phyloP scores from a whole-genome alignment of 2,797 vertebrate genomes.

The Cirrhinus mrigala region DNA sequence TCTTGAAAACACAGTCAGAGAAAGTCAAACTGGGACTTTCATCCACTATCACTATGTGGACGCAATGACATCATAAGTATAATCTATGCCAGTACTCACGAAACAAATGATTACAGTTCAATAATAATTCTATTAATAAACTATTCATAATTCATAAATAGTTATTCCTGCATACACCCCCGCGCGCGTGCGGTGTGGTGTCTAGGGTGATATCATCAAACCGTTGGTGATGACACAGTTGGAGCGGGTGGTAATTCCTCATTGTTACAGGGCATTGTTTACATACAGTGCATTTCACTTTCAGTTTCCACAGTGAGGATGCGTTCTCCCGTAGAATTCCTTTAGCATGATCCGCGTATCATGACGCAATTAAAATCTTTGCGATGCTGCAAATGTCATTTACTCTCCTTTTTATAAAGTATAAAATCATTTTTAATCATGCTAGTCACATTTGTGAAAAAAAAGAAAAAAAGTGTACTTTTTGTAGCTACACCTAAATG shows the following conservation, averaged over 20 bases:
- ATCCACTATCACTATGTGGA: not conserved
- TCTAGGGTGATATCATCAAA: not conserved
- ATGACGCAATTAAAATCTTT: not conserved
- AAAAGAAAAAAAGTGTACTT: too few species aligned
- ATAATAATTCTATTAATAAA: too few species aligned
- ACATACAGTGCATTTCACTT: not conserved
- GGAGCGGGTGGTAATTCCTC: not conserved
- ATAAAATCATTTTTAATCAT: not conserved
- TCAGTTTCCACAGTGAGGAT: not conserved
- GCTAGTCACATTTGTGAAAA: not conserved
- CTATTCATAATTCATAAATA: too few species aligned
- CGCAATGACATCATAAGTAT: not conserved
- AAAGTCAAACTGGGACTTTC: conserved; percentile 1
- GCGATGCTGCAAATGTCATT: too few species aligned
- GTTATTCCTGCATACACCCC: too few species aligned
- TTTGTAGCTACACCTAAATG: not conserved
- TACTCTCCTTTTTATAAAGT: not conserved
- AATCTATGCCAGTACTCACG: not conserved
- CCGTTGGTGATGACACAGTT: not conserved
- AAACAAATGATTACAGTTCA: not conserved
- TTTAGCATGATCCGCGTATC: not conserved
- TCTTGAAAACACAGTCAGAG: not conserved
- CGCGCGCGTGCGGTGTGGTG: not conserved
- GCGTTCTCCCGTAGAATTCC: not conserved
- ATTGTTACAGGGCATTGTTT: not conserved